Conservation (phyloP, 1,140 invertebrate genomes). For the Ceratosolen fusciceps region DNA sequence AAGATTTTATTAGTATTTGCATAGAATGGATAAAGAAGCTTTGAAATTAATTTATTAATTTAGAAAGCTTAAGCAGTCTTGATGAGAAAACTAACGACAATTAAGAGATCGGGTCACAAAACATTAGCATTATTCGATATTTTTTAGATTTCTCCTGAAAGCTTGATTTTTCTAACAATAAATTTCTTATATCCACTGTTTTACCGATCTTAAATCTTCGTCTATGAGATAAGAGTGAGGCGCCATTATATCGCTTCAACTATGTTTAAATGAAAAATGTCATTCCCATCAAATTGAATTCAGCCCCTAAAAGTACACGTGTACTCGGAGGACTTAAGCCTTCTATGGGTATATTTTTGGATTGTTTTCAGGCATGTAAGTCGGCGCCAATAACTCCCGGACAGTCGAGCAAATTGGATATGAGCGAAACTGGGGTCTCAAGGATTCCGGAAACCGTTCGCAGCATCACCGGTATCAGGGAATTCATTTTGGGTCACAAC, state of each 20-base stretch:
- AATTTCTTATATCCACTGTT: neutral
- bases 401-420: constrained; percentile 67
- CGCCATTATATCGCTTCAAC: neutral
- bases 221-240: neutral
- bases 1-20: too few species aligned
- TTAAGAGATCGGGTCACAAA: too few species aligned
- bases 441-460: constrained; percentile 65
- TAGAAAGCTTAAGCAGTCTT: too few species aligned
- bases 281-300: neutral
- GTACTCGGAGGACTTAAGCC: neutral
- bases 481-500: constrained; percentile 73
- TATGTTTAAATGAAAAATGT: neutral
- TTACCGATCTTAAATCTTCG: neutral
- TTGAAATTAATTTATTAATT: too few species aligned
- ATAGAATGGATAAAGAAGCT: too few species aligned
- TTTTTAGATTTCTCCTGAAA: too few species aligned
- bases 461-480: constrained; percentile 66
- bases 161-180: neutral
- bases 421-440: constrained; percentile 65
- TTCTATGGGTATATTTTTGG: neutral
- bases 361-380: constrained; percentile 29
- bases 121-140: too few species aligned
- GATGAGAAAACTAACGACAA: too few species aligned
- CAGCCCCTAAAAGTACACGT: neutral
- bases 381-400: constrained; percentile 45